phyloP scores from a whole-genome alignment of 2,888 invertebrate species.

The Gordius sp. region DNA sequence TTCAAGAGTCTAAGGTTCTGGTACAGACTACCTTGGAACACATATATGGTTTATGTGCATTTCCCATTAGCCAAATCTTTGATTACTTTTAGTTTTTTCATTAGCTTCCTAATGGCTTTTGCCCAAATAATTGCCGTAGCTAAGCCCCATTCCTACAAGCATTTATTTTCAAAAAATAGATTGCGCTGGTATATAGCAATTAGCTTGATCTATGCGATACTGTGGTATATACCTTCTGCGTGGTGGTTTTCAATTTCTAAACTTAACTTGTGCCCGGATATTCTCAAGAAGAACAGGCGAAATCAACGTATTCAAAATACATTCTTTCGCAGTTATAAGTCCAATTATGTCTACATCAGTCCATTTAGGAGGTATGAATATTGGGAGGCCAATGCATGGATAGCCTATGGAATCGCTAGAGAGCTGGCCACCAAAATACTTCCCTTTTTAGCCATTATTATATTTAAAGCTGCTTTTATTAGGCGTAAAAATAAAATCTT shows the following conservation, averaged over 20 bases:
- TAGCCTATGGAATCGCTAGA: not conserved
- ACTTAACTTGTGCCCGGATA: not conserved
- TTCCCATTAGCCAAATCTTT: not conserved
- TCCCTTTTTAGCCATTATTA: not conserved
- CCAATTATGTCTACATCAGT: too few relatives aligned
- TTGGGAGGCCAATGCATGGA: not conserved
- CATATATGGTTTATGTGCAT: not conserved
- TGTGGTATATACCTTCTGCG: not conserved
- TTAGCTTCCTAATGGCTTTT: not conserved
- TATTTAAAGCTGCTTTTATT: not conserved
- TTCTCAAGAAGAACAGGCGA: too few relatives aligned
- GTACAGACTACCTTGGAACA: not conserved
- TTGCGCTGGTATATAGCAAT: not conserved
- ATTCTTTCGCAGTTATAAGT: too few relatives aligned
- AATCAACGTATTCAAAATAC: too few relatives aligned
- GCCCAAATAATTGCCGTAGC: not conserved
- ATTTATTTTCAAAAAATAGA: not conserved
- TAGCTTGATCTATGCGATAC: not conserved
- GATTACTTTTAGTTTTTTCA: conserved; percentile 1
- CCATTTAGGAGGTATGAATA: not conserved
- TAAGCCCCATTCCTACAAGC: not conserved
- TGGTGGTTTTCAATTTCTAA: conserved; percentile 1
- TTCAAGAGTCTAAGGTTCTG: not conserved
- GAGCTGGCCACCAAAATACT: not conserved
- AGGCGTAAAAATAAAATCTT: not conserved